Conservation (phyloP, 2,113 vertebrate genomes). For the Mobula birostris region DNA sequence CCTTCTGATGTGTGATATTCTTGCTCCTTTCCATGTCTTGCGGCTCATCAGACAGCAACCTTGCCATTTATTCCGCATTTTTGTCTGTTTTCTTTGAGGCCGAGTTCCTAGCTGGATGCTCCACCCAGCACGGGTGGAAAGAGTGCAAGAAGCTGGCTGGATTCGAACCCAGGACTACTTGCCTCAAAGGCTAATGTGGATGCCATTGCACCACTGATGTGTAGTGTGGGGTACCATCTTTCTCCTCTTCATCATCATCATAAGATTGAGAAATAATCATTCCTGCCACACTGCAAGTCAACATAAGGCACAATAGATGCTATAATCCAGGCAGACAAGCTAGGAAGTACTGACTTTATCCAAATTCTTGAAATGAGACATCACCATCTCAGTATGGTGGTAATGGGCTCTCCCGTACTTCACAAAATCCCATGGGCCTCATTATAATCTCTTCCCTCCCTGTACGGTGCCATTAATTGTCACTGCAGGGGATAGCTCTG, state of each 20-base stretch:
- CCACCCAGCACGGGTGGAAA: too few relatives aligned
- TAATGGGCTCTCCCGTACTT: background rate
- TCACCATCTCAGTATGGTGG: background rate
- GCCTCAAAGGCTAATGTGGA: too few relatives aligned
- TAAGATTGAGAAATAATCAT: background rate
- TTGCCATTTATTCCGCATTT: too few relatives aligned
- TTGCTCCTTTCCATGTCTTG: too few relatives aligned
- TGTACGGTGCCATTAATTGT: background rate
- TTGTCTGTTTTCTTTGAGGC: too few relatives aligned
- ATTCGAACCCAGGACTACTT: too few relatives aligned
- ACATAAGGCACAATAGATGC: background rate
- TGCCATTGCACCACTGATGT: background rate
- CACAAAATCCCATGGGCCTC: background rate
- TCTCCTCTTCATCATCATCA: background rate
- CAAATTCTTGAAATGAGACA: background rate
- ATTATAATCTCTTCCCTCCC: constrained; percentile 3
- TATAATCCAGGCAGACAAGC: background rate
- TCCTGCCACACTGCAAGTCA: background rate
- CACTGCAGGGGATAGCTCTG: constrained; percentile 6
- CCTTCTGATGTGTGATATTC: background rate
- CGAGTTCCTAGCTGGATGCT: too few relatives aligned
- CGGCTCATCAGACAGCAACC: too few relatives aligned
- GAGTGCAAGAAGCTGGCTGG: too few relatives aligned
- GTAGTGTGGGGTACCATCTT: background rate
- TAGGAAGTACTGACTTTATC: background rate